phyloP scores from a whole-genome alignment of 1,140 invertebrate species.

The Plutomurus gul region DNA sequence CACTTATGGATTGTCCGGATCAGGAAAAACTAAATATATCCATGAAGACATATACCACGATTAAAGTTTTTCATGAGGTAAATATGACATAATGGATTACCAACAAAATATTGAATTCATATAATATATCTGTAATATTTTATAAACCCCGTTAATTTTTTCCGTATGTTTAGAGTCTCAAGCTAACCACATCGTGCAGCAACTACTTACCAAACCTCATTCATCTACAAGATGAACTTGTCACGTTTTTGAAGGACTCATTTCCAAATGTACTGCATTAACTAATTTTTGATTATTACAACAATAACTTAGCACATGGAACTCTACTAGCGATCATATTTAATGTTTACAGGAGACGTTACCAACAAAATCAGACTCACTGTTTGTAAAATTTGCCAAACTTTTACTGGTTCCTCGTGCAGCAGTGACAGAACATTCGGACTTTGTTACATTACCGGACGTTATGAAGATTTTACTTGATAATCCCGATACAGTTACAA shows the following conservation, averaged over 20 bases:
- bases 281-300: too few species aligned
- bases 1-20: not conserved
- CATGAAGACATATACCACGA: not conserved
- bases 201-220: not conserved
- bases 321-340: not conserved
- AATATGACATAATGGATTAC: not conserved
- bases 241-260: not conserved
- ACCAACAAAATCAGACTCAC: not conserved
- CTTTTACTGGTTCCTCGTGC: not conserved
- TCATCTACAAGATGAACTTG: not conserved
- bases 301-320: too few species aligned
- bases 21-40: not conserved
- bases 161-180: constrained; percentile 1
- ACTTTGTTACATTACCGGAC: constrained; percentile 42
- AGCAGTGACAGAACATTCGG: not conserved
- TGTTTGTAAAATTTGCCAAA: constrained; percentile 27
- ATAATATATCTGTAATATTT: not conserved
- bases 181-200: not conserved
- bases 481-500: constrained; percentile 39
- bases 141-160: not conserved
- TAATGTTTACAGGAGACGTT: not conserved
- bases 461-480: constrained; percentile 47
- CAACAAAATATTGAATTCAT: not conserved
- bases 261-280: not conserved
- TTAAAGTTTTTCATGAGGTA: not conserved